These are phyloP conservation scores for Galeruca laticollis DNA, from an alignment of 2,888 invertebrate genomes.

Conservation along the genomic window DNA sequence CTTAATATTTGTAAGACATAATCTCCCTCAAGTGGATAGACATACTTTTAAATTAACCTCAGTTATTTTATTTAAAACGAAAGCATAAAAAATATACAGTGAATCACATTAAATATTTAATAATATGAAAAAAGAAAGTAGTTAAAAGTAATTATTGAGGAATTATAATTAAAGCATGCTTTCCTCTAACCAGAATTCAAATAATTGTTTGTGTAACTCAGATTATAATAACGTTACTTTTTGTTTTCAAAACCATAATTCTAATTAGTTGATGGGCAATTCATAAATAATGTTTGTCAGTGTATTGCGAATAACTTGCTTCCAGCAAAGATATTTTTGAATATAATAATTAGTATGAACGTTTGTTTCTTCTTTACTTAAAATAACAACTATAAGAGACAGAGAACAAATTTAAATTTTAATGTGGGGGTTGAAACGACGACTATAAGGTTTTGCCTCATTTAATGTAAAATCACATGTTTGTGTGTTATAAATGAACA, in stretches of 20 bases:
- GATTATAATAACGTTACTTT: neutral
- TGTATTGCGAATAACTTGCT: neutral
- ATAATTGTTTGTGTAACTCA: neutral
- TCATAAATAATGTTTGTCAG: neutral
- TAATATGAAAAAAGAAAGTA: conserved; percentile 41
- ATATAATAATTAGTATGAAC: neutral
- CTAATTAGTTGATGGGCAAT: neutral
- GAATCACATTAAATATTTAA: conserved; percentile 48
- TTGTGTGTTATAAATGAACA: no score
- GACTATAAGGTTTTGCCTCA: no score
- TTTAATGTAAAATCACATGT: no score
- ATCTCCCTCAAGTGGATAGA: conserved; percentile 2
- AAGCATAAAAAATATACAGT: conserved; percentile 33
- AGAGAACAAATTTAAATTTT: no score
- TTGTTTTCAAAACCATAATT: neutral
- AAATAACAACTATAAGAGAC: no score
- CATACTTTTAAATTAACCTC: conserved; percentile 10
- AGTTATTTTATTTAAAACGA: neutral
- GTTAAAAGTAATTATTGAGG: conserved; percentile 35
- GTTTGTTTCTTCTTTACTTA: no score
- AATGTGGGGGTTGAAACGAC: no score
- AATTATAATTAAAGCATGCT: conserved; percentile 32
- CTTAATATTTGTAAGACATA: neutral
- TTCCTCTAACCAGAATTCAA: neutral
- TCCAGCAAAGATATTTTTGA: neutral